A percentile compares a stretch with the other conserved stretches of the same genome.
Conservation (phyloP, 2,888 invertebrate species). For the Caenorhabditis plicata region DNA sequence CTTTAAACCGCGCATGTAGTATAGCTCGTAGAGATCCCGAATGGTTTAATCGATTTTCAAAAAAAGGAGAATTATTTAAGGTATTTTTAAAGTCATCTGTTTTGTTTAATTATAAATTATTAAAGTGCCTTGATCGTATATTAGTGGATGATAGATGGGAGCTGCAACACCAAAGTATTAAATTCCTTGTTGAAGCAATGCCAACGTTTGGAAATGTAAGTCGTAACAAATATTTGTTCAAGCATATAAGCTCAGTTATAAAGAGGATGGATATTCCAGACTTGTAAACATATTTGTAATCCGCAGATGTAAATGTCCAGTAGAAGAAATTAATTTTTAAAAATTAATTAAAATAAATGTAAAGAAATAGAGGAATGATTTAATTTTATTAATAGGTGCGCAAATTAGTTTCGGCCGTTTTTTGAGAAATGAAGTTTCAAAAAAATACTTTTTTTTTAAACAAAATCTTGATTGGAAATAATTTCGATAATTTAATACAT, state of each 20-base stretch:
- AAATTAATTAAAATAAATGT: too few species aligned
- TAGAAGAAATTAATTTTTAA: too few species aligned
- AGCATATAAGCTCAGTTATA: neutral
- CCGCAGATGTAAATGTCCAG: too few species aligned
- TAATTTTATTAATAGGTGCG: too few species aligned
- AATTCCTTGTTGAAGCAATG: slow-evolving; percentile 56
- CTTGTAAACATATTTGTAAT: too few species aligned
- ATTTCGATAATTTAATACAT: too few species aligned
- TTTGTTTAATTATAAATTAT: neutral
- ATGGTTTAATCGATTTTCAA: slow-evolving; percentile 42
- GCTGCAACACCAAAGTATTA: slow-evolving; percentile 68
- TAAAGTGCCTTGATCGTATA: slow-evolving; percentile 65
- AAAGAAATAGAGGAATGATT: too few species aligned
- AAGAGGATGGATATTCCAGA: too few species aligned
- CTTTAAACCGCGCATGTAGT: slow-evolving; percentile 39
- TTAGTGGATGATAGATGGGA: slow-evolving; percentile 68
- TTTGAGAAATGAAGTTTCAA: too few species aligned
- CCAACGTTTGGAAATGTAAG: slow-evolving; percentile 65
- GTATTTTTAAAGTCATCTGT: neutral
- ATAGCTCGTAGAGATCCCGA: slow-evolving; percentile 40
- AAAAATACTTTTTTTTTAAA: too few species aligned
- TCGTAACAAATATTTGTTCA: neutral
- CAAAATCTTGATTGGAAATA: too few species aligned
- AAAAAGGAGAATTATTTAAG: slow-evolving; percentile 48
- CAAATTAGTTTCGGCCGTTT: too few species aligned